These are phyloP conservation scores for Lampris megalopsis DNA, from an alignment of 2,113 vertebrate species.

Conservation along the genomic window DNA sequence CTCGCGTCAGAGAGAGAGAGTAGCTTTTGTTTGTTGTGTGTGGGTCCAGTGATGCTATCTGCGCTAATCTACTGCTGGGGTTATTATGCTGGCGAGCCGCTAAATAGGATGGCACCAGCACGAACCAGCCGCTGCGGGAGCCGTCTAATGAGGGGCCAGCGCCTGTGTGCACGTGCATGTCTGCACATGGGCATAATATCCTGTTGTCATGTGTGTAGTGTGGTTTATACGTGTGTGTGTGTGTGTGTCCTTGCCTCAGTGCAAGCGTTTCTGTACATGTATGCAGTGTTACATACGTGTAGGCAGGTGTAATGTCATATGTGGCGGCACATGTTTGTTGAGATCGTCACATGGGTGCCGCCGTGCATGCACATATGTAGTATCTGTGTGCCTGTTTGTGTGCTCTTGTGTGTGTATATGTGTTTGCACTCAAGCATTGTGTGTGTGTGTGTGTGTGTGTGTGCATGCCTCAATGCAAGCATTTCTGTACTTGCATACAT, in stretches of 20 bases:
- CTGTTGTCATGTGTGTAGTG: neutral
- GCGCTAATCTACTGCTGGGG: constrained; percentile 56
- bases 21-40: constrained; percentile 51
- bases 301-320: too few relatives aligned
- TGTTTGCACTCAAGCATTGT: too few relatives aligned
- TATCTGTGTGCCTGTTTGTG: too few relatives aligned
- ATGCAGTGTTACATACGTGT: too few relatives aligned
- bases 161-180: constrained; percentile 26
- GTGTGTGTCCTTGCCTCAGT: neutral
- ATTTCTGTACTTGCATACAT: too few relatives aligned
- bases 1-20: constrained; percentile 35
- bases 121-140: constrained; percentile 31
- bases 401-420: too few relatives aligned
- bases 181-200: neutral
- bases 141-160: constrained; percentile 1
- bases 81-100: constrained; percentile 44
- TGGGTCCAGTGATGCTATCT: constrained; percentile 46
- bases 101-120: constrained; percentile 24
- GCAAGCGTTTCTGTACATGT: too few relatives aligned
- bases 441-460: too few relatives aligned
- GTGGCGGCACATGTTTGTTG: too few relatives aligned
- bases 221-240: neutral
- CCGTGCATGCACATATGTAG: too few relatives aligned
- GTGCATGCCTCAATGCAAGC: too few relatives aligned
- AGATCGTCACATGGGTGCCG: too few relatives aligned